Evolutionary conservation across 2,888 invertebrate genomes (phyloP).

Genomic region (Linnaemya vulpina): DNA sequence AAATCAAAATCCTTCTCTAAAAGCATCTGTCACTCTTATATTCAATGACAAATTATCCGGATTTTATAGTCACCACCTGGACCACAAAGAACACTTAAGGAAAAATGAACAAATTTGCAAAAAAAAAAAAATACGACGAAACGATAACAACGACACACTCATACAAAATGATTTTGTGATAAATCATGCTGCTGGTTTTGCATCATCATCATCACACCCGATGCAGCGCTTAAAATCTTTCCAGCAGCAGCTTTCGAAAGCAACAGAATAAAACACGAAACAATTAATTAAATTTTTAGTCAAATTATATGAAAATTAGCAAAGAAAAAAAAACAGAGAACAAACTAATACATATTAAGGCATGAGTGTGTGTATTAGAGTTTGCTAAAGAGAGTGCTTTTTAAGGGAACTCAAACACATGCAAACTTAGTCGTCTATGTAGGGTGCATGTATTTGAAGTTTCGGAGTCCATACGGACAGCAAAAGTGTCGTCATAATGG

Average conservation of each 20-base stretch:
- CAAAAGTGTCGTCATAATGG: constrained; percentile 51
- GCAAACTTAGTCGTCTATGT: background rate
- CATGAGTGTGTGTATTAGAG: background rate
- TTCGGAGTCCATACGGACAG: background rate
- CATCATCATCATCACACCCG: constrained; percentile 40
- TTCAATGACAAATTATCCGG: constrained; percentile 69
- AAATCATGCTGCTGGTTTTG: constrained; percentile 64
- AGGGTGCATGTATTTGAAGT: background rate
- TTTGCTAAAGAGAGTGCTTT: background rate
- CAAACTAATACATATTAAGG: background rate
- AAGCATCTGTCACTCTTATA: constrained; percentile 66
- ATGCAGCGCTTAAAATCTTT: constrained; percentile 30
- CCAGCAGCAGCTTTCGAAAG: background rate
- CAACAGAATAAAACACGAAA: constrained; percentile 24
- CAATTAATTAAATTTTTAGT: constrained; percentile 71
- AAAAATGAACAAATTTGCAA: constrained; percentile 27
- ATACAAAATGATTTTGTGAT: constrained; percentile 53
- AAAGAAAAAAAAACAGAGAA: constrained; percentile 44
- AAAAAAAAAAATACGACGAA: constrained; percentile 1
- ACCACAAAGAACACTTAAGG: constrained; percentile 65
- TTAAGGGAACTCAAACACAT: background rate
- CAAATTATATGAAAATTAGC: constrained; percentile 70
- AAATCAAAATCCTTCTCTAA: constrained; percentile 57
- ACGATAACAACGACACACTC: constrained; percentile 5
- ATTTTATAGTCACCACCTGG: constrained; percentile 69